These are phyloP conservation scores for Agrotis ipsilon DNA, from an alignment of 2,888 invertebrate genomes.

Conservation along the genomic window DNA sequence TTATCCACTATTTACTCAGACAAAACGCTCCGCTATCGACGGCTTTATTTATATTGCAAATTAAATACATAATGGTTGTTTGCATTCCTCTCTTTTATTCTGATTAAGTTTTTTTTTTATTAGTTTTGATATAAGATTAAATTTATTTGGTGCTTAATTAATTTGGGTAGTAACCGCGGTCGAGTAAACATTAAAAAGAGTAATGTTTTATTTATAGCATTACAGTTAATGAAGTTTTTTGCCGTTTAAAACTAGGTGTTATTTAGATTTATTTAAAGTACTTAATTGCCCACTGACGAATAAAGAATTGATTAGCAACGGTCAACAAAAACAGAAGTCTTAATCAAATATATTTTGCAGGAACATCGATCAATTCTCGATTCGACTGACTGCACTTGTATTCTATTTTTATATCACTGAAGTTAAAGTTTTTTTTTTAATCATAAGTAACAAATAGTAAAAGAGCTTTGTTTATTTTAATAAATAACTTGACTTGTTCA, in stretches of 20 bases:
- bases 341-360: constrained; percentile 9
- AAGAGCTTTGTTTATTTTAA: background rate
- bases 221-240: background rate
- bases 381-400: background rate
- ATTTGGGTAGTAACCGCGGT: background rate
- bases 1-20: constrained; percentile 64
- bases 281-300: background rate
- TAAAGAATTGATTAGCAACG: constrained; percentile 37
- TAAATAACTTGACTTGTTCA: background rate
- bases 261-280: background rate
- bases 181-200: background rate
- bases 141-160: constrained; percentile 13
- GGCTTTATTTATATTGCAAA: constrained; percentile 61
- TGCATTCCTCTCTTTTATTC: constrained; percentile 51
- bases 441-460: too few relatives aligned
- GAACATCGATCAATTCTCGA: background rate
- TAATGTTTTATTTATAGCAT: too few relatives aligned
- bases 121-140: constrained; percentile 17
- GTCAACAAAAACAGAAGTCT: constrained; percentile 20
- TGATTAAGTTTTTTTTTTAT: constrained; percentile 40
- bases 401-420: too few relatives aligned
- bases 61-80: constrained; percentile 51
- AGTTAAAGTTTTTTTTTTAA: too few relatives aligned
- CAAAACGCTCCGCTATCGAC: constrained; percentile 62
- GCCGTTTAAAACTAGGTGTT: background rate